Base-by-base conservation (phyloP, 2,797 vertebrate genomes). In the Amphiprion clarkii region DNA sequence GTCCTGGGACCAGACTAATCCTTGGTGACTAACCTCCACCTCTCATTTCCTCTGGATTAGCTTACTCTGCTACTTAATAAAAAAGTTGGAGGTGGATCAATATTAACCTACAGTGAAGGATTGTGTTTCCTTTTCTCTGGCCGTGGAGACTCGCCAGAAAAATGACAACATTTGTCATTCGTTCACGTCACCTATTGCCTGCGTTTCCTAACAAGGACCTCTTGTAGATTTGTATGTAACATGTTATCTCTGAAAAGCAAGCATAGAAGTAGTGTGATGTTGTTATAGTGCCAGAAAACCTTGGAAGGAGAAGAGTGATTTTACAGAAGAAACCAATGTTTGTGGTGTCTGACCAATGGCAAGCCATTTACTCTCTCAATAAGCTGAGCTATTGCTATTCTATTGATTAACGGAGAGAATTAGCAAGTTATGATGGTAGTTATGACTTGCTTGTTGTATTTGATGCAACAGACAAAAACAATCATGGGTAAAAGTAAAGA, bases 31-130 rank as follows among this genome's bases (percentile, higher is more conserved):
- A 96, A 96, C 95, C 94, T 94, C 87, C 93, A 95, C 92, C 95
- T 94, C 95, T 97, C 95, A 97, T 97, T 98, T 96, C 95, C 92
- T 95, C 76, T 81, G 95, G 96, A 96, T 93, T 94, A 96, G 88
- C 92, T 94, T 88, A 76, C 77, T 87, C 74, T 82, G 94, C 95
- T 96, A 96, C 94, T 94, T 92, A 84, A 87, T 89, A 68, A 86
- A 85, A 78, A 83, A 76, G 79, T 86, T 87, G 65, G 66, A 79
- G 80, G 83, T 84, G 48, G 68, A 70, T 66, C 40, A 70, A 86
- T 76, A 87, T 82, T 73, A 81, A 83, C 62, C 69, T 55, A 60
- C 23, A 66, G 17, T 31, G 48, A 55, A 25, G 71, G 73, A 82
- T 21, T 19, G 25, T 36, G 25, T 36, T 78, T 19, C 25, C 65